Conservation (phyloP, 2,113 vertebrate species). For the Mobula hypostoma region DNA sequence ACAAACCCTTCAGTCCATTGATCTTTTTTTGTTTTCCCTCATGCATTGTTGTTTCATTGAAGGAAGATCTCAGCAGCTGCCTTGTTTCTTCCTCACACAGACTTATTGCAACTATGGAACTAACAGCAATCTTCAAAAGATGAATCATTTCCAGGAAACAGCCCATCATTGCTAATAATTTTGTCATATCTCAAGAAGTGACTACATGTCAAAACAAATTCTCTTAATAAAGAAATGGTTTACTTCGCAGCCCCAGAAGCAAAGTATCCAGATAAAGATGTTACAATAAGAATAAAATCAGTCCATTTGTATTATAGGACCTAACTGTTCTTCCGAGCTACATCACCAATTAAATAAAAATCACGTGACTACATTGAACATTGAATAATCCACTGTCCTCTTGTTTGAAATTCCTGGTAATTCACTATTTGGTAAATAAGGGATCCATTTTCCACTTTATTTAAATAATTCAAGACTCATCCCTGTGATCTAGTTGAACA, state of each 20-base stretch:
- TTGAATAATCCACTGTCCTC: too few relatives aligned
- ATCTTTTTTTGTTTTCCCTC: neutral
- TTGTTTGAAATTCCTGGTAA: too few relatives aligned
- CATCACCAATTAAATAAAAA: neutral
- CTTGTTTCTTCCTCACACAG: neutral
- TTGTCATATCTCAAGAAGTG: neutral
- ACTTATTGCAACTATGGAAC: neutral
- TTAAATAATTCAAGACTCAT: too few relatives aligned
- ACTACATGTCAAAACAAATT: neutral
- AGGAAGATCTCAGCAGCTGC: neutral
- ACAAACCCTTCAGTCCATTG: neutral
- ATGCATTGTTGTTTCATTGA: neutral
- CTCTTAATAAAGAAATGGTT: neutral
- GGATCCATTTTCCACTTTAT: too few relatives aligned
- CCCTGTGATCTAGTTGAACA: too few relatives aligned
- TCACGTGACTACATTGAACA: neutral
- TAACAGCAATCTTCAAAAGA: neutral
- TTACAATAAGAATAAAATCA: neutral
- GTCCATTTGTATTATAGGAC: neutral
- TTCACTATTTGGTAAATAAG: too few relatives aligned
- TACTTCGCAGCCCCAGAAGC: neutral
- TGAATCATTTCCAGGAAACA: neutral
- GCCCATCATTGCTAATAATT: neutral
- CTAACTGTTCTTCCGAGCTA: neutral
- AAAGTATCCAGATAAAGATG: neutral